Percentiles rank a stretch among this genome's conserved stretches.
Conservation (phyloP, 2,888 invertebrate genomes). For the Eretmocerus hayati region DNA sequence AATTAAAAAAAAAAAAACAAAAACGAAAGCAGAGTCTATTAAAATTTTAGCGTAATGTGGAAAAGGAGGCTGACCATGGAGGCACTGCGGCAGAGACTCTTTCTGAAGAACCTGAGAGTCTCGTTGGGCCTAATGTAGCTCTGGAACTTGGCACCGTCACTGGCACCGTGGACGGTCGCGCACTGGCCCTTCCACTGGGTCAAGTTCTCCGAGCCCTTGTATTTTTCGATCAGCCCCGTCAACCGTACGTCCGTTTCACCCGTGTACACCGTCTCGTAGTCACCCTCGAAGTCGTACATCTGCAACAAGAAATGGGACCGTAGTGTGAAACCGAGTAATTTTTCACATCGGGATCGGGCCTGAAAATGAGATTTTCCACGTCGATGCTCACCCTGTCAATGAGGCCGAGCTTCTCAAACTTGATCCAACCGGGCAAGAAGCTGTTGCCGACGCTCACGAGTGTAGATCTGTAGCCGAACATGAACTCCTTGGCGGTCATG, state of each 20-base stretch:
- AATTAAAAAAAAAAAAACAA: too few species aligned
- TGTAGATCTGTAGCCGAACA: conserved; percentile 81
- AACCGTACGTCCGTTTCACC: conserved; percentile 57
- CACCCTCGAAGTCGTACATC: conserved; percentile 82
- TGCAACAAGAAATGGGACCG: too few species aligned
- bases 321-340: too few species aligned
- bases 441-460: conserved; percentile 77
- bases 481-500: conserved; percentile 80
- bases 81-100: conserved; percentile 79
- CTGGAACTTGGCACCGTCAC: conserved; percentile 80
- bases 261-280: conserved; percentile 71
- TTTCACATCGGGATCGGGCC: too few species aligned
- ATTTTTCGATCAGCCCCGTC: conserved; percentile 70
- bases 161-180: conserved; percentile 67
- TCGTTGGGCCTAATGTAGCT: conserved; percentile 65
- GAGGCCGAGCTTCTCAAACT: conserved; percentile 79
- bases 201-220: conserved; percentile 63
- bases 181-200: conserved; percentile 78
- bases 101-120: conserved; percentile 68
- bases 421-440: conserved; percentile 76
- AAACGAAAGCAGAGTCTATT: too few species aligned
- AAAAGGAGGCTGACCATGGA: conserved; percentile 63
- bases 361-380: background rate
- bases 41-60: too few species aligned
- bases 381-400: conserved; percentile 70